Evolutionary conservation across 2,888 invertebrate genomes (phyloP).

Genomic region (Timema podura): DNA sequence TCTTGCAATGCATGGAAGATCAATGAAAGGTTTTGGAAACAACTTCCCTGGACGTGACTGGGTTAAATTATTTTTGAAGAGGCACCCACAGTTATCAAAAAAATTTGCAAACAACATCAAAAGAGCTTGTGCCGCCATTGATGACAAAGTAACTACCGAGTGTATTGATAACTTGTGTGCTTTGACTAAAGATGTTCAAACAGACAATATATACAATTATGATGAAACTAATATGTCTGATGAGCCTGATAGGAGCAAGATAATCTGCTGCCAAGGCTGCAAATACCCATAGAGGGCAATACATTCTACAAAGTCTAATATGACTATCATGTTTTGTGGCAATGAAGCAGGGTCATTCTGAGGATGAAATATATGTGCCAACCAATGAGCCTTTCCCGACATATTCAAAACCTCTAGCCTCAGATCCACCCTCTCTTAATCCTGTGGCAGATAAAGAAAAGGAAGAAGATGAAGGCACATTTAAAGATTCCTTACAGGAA

Average conservation of each 20-base stretch:
- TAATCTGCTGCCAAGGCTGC: constrained; percentile 35
- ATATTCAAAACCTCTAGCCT: no score
- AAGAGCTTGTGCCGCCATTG: constrained; percentile 12
- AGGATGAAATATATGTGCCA: no score
- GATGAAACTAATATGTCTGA: constrained; percentile 39
- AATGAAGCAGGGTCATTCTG: constrained; percentile 38
- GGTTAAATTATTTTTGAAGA: constrained; percentile 31
- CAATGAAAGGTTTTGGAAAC: no score
- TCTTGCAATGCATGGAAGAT: constrained; percentile 28
- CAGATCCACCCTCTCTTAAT: no score
- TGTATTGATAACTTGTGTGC: constrained; percentile 33
- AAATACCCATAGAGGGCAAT: constrained; percentile 42
- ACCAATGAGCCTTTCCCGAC: no score
- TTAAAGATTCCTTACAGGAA: not conserved
- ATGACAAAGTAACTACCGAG: constrained; percentile 27
- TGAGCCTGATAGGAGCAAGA: constrained; percentile 30
- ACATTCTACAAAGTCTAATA: constrained; percentile 39
- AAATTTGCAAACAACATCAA: constrained; percentile 25
- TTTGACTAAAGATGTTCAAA: constrained; percentile 29
- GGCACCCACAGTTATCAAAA: constrained; percentile 18
- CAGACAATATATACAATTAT: constrained; percentile 39
- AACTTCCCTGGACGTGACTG: no score
- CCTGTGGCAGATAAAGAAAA: not conserved
- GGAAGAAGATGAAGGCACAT: not conserved
- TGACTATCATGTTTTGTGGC: constrained; percentile 42